Evolutionary conservation across 2,888 invertebrate species (phyloP).

Genomic region (Muschampia plurimacula): DNA sequence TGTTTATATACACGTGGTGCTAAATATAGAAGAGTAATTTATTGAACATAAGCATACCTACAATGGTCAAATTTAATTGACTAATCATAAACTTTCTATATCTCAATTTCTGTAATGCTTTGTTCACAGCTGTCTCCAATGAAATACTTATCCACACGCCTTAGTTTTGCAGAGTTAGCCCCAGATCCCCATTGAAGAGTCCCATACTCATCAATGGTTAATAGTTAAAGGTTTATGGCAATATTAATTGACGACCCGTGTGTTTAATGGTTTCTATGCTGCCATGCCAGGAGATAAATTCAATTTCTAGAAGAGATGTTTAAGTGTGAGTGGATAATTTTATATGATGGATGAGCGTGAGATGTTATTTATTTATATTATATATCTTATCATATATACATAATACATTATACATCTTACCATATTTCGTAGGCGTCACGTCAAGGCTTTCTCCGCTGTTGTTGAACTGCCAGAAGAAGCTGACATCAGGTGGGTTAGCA

Average conservation of each 20-base stretch:
- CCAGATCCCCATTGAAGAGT: too few species aligned
- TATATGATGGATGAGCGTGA: too few species aligned
- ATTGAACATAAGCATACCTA: too few species aligned
- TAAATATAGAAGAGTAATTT: background rate
- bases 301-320: too few species aligned
- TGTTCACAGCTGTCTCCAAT: background rate
- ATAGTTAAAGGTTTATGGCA: too few species aligned
- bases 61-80: background rate
- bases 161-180: too few species aligned
- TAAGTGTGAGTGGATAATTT: too few species aligned
- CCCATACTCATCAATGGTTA: too few species aligned
- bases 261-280: background rate
- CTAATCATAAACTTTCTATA: background rate
- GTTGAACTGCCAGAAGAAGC: slow-evolving; percentile 96
- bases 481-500: slow-evolving; percentile 94
- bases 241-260: background rate
- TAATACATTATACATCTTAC: slow-evolving; percentile 53
- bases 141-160: background rate
- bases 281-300: too few species aligned
- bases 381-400: too few species aligned
- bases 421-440: slow-evolving; percentile 88
- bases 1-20: background rate
- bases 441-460: slow-evolving; percentile 95
- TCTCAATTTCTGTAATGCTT: background rate
- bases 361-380: too few species aligned